Evolutionary conservation across 2,797 vertebrate species (phyloP).

Genomic region (Pangasius larnaudii): DNA sequence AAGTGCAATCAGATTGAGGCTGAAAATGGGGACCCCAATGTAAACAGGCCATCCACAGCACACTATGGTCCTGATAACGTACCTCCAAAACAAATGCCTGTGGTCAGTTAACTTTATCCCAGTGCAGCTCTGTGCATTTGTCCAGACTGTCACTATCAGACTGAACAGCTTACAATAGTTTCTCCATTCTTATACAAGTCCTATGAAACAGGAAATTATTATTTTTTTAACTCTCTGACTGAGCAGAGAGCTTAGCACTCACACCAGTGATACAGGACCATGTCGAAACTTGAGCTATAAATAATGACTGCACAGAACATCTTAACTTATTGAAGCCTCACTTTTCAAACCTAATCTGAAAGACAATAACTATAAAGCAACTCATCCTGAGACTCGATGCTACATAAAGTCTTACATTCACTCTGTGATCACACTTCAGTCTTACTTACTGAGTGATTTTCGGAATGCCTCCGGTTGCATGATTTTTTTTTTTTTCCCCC

Average conservation of each 20-base stretch:
- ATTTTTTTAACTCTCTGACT: background rate
- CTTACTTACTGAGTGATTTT: background rate
- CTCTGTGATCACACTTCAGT: slow-evolving; percentile 3
- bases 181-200: background rate
- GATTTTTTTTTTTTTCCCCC: background rate
- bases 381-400: background rate
- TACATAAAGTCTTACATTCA: slow-evolving; percentile 19
- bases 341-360: background rate
- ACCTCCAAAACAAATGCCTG: slow-evolving; percentile 67
- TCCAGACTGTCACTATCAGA: background rate
- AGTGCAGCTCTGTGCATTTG: background rate
- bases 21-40: slow-evolving; percentile 82
- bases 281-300: background rate
- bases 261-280: background rate
- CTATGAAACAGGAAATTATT: background rate
- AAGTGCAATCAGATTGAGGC: slow-evolving; percentile 85
- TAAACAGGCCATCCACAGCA: slow-evolving; percentile 78
- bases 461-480: background rate
- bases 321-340: background rate
- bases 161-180: background rate
- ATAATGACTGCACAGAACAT: background rate
- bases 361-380: background rate
- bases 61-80: slow-evolving; percentile 80
- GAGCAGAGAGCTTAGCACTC: background rate
- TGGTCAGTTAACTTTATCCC: slow-evolving; percentile 60